Base-by-base conservation (phyloP, 2,888 invertebrate genomes). In the Drosophila kuntzei region DNA sequence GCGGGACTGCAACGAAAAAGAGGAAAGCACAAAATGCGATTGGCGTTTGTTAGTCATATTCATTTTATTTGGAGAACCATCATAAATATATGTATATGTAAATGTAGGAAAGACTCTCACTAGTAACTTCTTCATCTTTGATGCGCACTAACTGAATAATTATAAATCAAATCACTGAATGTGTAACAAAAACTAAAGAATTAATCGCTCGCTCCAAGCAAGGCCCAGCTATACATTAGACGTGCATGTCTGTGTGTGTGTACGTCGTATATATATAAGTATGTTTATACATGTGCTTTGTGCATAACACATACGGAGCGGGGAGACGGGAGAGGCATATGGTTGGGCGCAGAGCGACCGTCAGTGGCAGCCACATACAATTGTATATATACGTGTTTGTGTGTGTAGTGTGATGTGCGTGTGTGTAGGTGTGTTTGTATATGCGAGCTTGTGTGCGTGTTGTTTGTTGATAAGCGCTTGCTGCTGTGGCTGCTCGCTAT, bases 121-220 rank as follows among this genome's bases (percentile, higher is more conserved):
- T 83, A 90, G 80, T 55, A 90, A 79, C 76, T 90, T 90, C 86
- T 90, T 90, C 90, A 90, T 90, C 65, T 76, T 57, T 63, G 53
- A 43, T 53, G 36, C 54, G 74, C 64, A 64, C 59, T 62, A 58
- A 53, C 62, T 67, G 58, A 46, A 29, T 53, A 63, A 76, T 72
- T 76, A 39, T 68, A 71, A 77, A 74, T 79, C 74, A 79, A 85
- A 73, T 80, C 68, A 68, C 68, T 47, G 63, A 73, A 62, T 69
- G 68, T 66, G 62, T 57, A 68, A 71, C 76, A 63, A 80, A 83
- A 85, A 85, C 82, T 80, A 79, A 76, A 76, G 63, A 67, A 76
- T 67, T 70, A 85, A 80, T 79, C 71, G 82, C 71, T 77, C 47
- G 64, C 50, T 12, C 75, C 71, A 67, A 53, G 67, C 76, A 60